Conservation (phyloP, 1,140 invertebrate species). For the Bombus waltoni region DNA sequence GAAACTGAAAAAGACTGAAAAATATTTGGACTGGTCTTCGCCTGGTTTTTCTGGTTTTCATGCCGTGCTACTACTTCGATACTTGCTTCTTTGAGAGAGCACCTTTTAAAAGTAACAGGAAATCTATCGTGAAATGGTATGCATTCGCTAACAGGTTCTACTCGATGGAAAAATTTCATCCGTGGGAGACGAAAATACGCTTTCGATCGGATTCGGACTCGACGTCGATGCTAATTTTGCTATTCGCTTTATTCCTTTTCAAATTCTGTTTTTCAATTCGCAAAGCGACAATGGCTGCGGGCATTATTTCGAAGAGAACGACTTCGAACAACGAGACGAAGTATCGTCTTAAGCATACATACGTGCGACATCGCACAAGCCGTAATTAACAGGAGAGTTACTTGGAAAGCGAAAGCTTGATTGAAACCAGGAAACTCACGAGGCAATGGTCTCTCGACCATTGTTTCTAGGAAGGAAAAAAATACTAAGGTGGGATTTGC, state of each 20-base stretch:
- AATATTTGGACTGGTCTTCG: constrained; percentile 21
- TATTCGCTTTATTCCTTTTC: too few relatives aligned
- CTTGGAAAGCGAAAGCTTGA: constrained; percentile 44
- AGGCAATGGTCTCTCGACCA: constrained; percentile 15
- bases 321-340: neutral
- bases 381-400: constrained; percentile 28
- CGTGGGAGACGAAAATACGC: neutral
- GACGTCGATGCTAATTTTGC: too few relatives aligned
- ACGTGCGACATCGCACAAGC: neutral
- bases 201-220: too few relatives aligned
- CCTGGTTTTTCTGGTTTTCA: constrained; percentile 40
- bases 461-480: constrained; percentile 31
- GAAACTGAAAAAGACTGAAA: neutral
- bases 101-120: neutral
- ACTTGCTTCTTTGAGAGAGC: neutral
- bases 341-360: neutral
- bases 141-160: neutral
- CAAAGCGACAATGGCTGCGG: neutral
- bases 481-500: constrained; percentile 30
- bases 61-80: neutral
- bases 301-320: neutral
- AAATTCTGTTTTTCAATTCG: neutral
- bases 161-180: neutral
- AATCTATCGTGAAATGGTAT: constrained; percentile 21
- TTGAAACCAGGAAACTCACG: constrained; percentile 34